These are phyloP conservation scores for Stomatorhinus walkeri DNA, from an alignment of 2,797 vertebrate species.

Conservation along the genomic window DNA sequence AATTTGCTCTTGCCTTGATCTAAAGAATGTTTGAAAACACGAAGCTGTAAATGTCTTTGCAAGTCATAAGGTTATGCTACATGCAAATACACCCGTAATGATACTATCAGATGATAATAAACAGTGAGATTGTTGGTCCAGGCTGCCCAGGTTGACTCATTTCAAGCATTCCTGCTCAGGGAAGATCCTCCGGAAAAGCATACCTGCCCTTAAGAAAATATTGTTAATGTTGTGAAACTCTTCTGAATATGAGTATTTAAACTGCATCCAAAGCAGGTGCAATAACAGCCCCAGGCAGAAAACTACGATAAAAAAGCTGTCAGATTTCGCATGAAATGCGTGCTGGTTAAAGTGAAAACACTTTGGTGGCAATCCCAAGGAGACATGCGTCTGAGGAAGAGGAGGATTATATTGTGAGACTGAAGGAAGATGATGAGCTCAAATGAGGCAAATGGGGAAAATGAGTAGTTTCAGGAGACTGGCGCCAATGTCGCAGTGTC, in stretches of 20 bases:
- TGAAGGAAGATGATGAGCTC: background rate
- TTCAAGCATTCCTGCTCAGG: background rate
- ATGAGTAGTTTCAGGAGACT: background rate
- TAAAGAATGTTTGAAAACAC: background rate
- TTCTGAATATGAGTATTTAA: background rate
- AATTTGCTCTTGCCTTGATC: background rate
- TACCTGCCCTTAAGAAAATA: conserved; percentile 1
- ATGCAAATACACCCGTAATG: background rate
- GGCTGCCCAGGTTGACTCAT: background rate
- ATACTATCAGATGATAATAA: background rate
- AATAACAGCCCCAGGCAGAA: background rate
- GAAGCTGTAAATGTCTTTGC: background rate
- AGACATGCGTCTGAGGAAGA: background rate
- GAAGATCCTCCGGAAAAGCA: background rate
- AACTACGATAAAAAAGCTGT: background rate
- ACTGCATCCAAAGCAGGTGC: background rate
- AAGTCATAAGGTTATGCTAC: background rate
- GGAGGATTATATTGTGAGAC: background rate
- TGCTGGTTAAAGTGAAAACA: background rate
- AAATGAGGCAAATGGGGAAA: conserved; percentile 2
- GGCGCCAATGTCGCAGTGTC: background rate
- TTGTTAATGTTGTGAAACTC: background rate
- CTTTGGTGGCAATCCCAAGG: background rate
- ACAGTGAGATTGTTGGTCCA: background rate
- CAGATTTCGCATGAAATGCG: background rate